Percentiles rank a stretch among this genome's conserved stretches.
Evolutionary conservation across 2,888 invertebrate species (phyloP).

Genomic region (Trissonchulus latispiculum): DNA sequence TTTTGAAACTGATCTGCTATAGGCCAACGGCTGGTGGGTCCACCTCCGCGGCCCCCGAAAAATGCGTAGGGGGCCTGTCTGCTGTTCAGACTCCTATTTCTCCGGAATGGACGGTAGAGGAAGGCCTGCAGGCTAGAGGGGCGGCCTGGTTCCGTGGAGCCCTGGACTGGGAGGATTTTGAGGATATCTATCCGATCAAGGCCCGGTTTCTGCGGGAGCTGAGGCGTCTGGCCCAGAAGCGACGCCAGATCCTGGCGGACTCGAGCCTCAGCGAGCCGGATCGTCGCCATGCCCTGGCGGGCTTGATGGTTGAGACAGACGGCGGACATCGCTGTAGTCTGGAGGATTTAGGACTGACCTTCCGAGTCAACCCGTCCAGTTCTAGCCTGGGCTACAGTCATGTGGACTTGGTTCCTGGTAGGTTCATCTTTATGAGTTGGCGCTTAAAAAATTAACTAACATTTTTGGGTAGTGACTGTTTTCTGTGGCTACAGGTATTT

Average conservation of each 20-base stretch:
- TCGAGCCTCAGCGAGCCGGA: conserved; percentile 37
- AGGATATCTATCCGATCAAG: conserved; percentile 19
- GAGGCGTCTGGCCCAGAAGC: conserved; percentile 46
- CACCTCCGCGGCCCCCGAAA: not conserved
- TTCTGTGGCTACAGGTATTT: no score
- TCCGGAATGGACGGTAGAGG: not conserved
- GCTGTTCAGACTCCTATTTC: no score
- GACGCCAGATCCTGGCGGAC: conserved; percentile 12
- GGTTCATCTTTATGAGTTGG: no score
- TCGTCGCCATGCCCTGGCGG: conserved; percentile 49
- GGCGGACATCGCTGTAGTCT: conserved; percentile 46
- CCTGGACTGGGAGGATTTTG: conserved; percentile 18
- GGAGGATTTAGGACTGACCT: conserved; percentile 71
- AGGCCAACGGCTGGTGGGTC: not conserved
- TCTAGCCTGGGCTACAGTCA: conserved; percentile 47
- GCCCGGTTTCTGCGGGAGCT: conserved; percentile 21
- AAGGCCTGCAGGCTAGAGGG: not conserved
- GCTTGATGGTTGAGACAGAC: conserved; percentile 29
- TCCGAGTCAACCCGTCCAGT: conserved; percentile 70
- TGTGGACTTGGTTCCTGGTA: conserved; percentile 40
- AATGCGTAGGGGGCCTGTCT: conserved; percentile 24
- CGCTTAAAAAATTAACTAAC: no score
- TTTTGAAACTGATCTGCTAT: conserved; percentile 64
- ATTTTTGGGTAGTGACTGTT: no score
- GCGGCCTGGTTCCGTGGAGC: not conserved